These are phyloP conservation scores for Psilopsiagon aymara DNA, from an alignment of 2,113 vertebrate species.

Conservation along the genomic window DNA sequence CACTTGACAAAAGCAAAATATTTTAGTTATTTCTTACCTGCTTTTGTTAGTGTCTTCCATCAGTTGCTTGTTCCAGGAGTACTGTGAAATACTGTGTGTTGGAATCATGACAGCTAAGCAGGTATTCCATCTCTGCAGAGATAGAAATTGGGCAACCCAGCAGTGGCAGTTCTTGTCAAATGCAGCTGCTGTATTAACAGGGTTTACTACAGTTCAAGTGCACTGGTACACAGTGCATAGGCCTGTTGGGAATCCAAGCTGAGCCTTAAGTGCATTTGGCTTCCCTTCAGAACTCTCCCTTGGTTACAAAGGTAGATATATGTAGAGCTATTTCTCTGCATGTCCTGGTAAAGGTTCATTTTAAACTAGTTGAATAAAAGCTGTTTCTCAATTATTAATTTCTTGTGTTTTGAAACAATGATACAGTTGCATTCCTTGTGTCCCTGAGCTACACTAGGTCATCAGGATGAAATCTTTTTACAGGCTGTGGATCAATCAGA, in stretches of 20 bases:
- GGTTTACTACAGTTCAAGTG: neutral
- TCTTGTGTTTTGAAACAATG: neutral
- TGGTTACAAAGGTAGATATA: neutral
- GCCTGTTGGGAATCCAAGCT: neutral
- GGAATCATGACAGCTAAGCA: neutral
- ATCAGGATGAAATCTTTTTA: neutral
- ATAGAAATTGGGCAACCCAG: neutral
- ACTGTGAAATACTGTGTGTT: neutral
- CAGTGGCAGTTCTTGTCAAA: neutral
- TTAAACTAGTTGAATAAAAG: neutral
- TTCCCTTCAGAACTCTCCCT: neutral
- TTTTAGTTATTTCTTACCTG: neutral
- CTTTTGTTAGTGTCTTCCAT: neutral
- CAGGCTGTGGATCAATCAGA: neutral
- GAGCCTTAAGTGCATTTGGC: neutral
- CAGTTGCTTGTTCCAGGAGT: neutral
- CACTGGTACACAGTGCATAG: rapidly evolving
- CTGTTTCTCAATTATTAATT: neutral
- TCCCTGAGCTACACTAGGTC: neutral
- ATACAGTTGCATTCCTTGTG: neutral
- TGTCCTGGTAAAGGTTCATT: neutral
- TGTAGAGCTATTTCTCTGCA: neutral
- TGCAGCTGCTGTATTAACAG: neutral
- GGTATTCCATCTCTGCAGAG: neutral
- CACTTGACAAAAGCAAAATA: neutral